A percentile compares a stretch with the other conserved stretches of the same genome.
These are phyloP conservation scores for Herminia tarsipennalis DNA, from an alignment of 2,888 invertebrate genomes.

Conservation along the genomic window DNA sequence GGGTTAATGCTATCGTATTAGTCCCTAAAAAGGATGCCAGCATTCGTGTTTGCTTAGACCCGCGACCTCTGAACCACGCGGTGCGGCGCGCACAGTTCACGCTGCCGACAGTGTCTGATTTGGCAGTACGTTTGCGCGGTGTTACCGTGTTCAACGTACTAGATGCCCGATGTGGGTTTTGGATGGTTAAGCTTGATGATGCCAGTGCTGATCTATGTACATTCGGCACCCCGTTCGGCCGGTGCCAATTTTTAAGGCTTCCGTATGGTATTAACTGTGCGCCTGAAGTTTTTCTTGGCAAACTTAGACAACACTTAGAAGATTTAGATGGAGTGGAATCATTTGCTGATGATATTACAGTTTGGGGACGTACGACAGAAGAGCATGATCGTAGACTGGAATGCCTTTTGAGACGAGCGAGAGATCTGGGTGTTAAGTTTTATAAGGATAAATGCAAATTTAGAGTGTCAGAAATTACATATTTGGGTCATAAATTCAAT, in stretches of 20 bases:
- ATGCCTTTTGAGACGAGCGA: conserved; percentile 8
- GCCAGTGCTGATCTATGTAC: conserved; percentile 13
- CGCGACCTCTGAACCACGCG: neutral
- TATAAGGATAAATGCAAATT: conserved; percentile 21
- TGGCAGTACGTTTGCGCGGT: conserved; percentile 1
- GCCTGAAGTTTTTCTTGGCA: conserved; percentile 14
- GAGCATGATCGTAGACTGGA: conserved; percentile 21
- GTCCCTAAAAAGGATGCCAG: conserved; percentile 17
- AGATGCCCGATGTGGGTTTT: conserved; percentile 6
- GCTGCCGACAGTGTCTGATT: neutral
- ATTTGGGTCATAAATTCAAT: conserved; percentile 15
- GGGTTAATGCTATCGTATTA: conserved; percentile 38
- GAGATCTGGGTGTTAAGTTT: conserved; percentile 21
- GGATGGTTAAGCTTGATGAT: conserved; percentile 11
- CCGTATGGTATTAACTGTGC: conserved; percentile 3
- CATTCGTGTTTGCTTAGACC: neutral
- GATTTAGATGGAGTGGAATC: conserved; percentile 20
- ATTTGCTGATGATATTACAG: conserved; percentile 10
- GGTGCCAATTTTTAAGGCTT: conserved; percentile 9
- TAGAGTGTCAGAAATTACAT: conserved; percentile 20
- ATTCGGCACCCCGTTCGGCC: conserved; percentile 12
- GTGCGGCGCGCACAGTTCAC: no score
- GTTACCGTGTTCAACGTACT: neutral
- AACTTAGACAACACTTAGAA: no score
- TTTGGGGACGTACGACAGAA: neutral